phyloP scores from a whole-genome alignment of 2,797 vertebrate genomes.

The Gymnoscopelus braueri region DNA sequence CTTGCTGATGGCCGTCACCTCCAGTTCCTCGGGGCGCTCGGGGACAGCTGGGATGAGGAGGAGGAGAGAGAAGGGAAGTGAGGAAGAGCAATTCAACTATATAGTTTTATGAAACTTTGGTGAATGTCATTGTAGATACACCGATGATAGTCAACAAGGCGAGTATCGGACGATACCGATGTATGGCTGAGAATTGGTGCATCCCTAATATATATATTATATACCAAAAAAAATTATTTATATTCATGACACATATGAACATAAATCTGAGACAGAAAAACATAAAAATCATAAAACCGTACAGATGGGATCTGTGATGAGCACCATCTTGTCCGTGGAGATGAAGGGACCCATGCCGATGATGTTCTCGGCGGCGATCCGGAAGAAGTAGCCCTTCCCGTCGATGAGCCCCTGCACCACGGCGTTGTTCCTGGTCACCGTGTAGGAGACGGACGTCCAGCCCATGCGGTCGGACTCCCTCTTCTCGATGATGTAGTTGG shows the following conservation, averaged over 20 bases:
- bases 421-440: conserved; percentile 95
- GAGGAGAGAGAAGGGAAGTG: too few relatives aligned
- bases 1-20: conserved; percentile 90
- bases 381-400: conserved; percentile 95
- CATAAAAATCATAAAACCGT: conserved; percentile 57
- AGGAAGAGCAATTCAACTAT: too few relatives aligned
- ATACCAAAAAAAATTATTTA: too few relatives aligned
- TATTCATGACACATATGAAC: too few relatives aligned
- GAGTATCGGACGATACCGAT: background rate
- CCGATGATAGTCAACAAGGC: too few relatives aligned
- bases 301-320: conserved; percentile 96
- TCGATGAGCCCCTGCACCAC: conserved; percentile 92
- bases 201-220: too few relatives aligned
- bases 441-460: conserved; percentile 96
- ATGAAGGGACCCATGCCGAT: conserved; percentile 97
- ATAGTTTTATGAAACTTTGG: too few relatives aligned
- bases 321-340: conserved; percentile 87
- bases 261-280: background rate
- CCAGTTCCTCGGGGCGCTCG: conserved; percentile 94
- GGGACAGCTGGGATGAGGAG: conserved; percentile 85
- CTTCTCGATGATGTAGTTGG: conserved; percentile 97
- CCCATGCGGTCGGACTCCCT: conserved; percentile 94
- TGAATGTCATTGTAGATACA: background rate
- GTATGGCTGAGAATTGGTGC: too few relatives aligned
- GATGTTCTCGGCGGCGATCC: conserved; percentile 97